Evolutionary conservation across 2,888 invertebrate species (phyloP).

Genomic region (Hylaea fasciaria): DNA sequence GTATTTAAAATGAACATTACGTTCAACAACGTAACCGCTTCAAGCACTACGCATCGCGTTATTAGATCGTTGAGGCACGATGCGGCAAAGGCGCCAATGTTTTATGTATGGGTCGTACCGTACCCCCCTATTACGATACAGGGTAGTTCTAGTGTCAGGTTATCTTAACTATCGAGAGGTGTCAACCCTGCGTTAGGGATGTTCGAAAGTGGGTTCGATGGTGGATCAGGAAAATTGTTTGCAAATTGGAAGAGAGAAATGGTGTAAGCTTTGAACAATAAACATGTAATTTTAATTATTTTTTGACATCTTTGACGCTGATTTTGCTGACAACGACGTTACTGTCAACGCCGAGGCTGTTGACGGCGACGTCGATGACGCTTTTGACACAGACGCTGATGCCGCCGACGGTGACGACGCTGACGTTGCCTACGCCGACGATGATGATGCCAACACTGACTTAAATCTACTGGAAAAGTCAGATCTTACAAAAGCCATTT

Average conservation of each 20-base stretch:
- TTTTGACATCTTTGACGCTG: too few relatives aligned
- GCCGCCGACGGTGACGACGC: too few relatives aligned
- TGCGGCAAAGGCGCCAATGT: slow-evolving; percentile 73
- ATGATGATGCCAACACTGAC: too few relatives aligned
- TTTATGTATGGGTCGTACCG: slow-evolving; percentile 68
- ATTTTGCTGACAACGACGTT: too few relatives aligned
- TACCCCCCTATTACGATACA: slow-evolving; percentile 35
- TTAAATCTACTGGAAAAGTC: too few relatives aligned
- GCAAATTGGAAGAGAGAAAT: slow-evolving; percentile 3
- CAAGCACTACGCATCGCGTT: slow-evolving; percentile 67
- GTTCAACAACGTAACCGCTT: slow-evolving; percentile 43
- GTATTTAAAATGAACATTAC: slow-evolving; percentile 35
- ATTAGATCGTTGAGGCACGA: slow-evolving; percentile 77
- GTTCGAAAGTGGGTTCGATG: neutral
- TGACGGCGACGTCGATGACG: too few relatives aligned
- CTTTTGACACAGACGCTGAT: too few relatives aligned
- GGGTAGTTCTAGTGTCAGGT: slow-evolving; percentile 33
- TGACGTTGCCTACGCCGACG: too few relatives aligned
- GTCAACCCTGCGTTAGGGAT: slow-evolving; percentile 8
- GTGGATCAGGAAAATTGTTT: neutral
- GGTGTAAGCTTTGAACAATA: too few relatives aligned
- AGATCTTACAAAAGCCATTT: too few relatives aligned
- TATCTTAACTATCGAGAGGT: slow-evolving; percentile 27
- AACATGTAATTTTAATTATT: too few relatives aligned
- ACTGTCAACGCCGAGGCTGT: too few relatives aligned